Evolutionary conservation across 2,888 invertebrate species (phyloP).

Genomic region (Neelides folsomi): DNA sequence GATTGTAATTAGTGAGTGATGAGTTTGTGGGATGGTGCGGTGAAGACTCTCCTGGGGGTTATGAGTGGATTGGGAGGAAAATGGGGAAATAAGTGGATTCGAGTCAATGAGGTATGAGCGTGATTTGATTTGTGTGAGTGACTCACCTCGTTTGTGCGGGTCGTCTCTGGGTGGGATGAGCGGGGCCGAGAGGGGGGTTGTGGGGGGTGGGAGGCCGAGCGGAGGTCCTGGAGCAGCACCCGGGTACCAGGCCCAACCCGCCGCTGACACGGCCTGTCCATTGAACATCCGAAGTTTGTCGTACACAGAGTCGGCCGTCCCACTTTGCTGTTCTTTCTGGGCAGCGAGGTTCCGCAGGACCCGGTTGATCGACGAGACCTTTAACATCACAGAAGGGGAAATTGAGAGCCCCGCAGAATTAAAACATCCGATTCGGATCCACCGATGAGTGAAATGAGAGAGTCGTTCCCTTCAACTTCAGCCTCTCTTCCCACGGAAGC

Average conservation of each 20-base stretch:
- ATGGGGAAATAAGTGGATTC: not conserved
- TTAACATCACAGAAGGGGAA: constrained; percentile 35
- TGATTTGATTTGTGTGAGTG: not conserved
- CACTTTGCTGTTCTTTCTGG: constrained; percentile 84
- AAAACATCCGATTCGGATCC: too few species aligned
- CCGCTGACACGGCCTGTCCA: constrained; percentile 48
- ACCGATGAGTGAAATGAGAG: too few species aligned
- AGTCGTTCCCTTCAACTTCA: too few species aligned
- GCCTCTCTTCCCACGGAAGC: too few species aligned
- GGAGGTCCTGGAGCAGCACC: constrained; percentile 62
- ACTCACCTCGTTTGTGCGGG: constrained; percentile 61
- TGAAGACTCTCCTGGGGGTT: not conserved
- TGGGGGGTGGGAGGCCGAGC: constrained; percentile 46
- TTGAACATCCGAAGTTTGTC: constrained; percentile 92
- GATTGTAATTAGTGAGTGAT: constrained; percentile 3
- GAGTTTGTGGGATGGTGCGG: too few species aligned
- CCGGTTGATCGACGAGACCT: constrained; percentile 97
- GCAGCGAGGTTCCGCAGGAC: constrained; percentile 90
- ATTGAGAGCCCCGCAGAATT: too few species aligned
- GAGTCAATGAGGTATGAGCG: not conserved
- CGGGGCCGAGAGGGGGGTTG: constrained; percentile 40
- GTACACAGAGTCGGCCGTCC: constrained; percentile 73
- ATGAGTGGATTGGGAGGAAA: not conserved
- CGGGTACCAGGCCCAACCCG: constrained; percentile 78
- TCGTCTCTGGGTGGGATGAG: constrained; percentile 47